Base-by-base conservation (phyloP, 1,140 invertebrate genomes). In the Calephelis nemesis region DNA sequence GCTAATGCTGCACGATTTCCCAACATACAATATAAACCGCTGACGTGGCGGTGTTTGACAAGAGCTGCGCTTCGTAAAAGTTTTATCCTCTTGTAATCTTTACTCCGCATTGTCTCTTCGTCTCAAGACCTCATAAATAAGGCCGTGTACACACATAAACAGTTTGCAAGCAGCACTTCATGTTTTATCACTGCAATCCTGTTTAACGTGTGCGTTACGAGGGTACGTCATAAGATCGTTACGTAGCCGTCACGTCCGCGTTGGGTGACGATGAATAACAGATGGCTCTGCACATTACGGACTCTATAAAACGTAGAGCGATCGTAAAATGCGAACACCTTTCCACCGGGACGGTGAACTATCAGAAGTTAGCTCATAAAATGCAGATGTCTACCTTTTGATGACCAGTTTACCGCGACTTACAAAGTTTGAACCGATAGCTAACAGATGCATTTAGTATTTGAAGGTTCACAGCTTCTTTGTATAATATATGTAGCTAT, bases 231-330 rank as follows among this genome's bases (percentile, higher is more conserved):
- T 60, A 60, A 60, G 39, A 10, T 60, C 54, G 54, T 60, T 60
- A 60, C 54, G 54, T 40, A 40, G 54, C 54, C 54, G 54, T 60
- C 54, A 60, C 54, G 54, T 60, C 39, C 54, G 11, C 54, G 54
- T 39, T 11, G 19, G 54, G 54, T 60, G 54, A 60, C 54, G 39
- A 60, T 39, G 54, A 60, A 60, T 60, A 60, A 60, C 54, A 60
- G 54, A 60, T 60, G 54, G 19, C 54, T 60, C 30, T 39, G 30
- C 54, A 11, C 9, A 39, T 60, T 60, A 60, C 54, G 54, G 19
- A 60, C 54, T 60, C 54, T 60, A 60, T 60, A 60, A 60, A 60
- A 60, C 54, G 54, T 60, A 60, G 52, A 58, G 52, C 19, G 52
- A 30, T 58, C 52, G 52, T 58, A 58, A 58, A 58, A 30, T 30